Evolutionary conservation across 2,888 invertebrate species (phyloP).

Genomic region (Metopia argyrocephala): DNA sequence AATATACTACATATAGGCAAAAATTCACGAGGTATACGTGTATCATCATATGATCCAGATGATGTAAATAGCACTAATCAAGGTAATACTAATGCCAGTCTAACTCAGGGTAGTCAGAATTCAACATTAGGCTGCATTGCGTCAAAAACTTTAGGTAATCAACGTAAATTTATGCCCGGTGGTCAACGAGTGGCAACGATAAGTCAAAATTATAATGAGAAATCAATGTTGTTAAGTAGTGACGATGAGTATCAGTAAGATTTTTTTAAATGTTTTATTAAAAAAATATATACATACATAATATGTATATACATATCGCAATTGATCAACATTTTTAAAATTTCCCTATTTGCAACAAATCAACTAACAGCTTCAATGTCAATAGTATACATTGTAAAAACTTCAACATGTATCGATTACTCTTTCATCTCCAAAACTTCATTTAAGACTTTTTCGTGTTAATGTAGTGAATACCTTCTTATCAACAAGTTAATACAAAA

Average conservation of each 20-base stretch:
- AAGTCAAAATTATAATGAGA: slow-evolving; percentile 94
- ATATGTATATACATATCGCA: too few species aligned
- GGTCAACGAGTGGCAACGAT: slow-evolving; percentile 89
- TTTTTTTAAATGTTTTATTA: background rate
- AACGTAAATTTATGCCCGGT: slow-evolving; percentile 81
- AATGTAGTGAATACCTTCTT: too few species aligned
- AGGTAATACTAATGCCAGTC: slow-evolving; percentile 66
- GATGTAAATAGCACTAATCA: slow-evolving; percentile 80
- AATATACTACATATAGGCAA: slow-evolving; percentile 78
- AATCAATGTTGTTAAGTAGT: slow-evolving; percentile 95
- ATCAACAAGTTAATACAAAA: too few species aligned
- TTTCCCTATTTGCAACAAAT: too few species aligned
- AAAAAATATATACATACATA: slow-evolving; percentile 18
- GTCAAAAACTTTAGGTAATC: slow-evolving; percentile 78
- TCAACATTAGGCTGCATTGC: slow-evolving; percentile 76
- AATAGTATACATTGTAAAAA: too few species aligned
- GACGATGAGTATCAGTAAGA: slow-evolving; percentile 94
- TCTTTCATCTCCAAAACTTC: too few species aligned
- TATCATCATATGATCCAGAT: slow-evolving; percentile 85
- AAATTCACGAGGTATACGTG: slow-evolving; percentile 83
- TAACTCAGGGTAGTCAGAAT: slow-evolving; percentile 57
- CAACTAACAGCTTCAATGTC: too few species aligned
- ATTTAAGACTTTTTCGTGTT: too few species aligned
- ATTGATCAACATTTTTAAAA: too few species aligned
- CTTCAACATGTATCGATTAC: too few species aligned